phyloP scores from a whole-genome alignment of 1,140 invertebrate genomes.

The Pissodes strobi region DNA sequence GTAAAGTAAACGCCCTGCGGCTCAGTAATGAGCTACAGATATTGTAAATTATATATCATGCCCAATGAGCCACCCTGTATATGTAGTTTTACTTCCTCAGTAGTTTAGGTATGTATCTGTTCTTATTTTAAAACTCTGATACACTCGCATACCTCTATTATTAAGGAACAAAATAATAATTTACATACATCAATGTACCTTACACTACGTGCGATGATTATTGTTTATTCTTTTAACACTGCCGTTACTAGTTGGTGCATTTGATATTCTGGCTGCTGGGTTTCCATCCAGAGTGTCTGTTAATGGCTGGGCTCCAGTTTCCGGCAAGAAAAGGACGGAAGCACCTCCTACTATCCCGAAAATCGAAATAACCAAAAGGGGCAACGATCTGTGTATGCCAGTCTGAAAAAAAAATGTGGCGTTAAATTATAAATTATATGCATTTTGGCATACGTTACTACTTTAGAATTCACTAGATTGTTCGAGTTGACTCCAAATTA shows the following conservation, averaged over 20 bases:
- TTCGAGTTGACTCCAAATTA: too few species aligned
- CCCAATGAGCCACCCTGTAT: too few species aligned
- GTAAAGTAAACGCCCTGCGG: too few species aligned
- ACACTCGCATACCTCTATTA: not conserved
- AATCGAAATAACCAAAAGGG: conserved; percentile 65
- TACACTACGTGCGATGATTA: conserved; percentile 32
- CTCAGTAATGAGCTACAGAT: too few species aligned
- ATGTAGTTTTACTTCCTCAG: too few species aligned
- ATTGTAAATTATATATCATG: too few species aligned
- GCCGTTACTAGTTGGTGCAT: conserved; percentile 7
- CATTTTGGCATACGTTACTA: too few species aligned
- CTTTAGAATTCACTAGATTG: too few species aligned
- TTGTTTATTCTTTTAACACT: conserved; percentile 39
- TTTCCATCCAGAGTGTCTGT: conserved; percentile 47
- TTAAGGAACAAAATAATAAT: too few species aligned
- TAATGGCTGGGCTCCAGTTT: conserved; percentile 57
- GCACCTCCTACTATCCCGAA: conserved; percentile 65
- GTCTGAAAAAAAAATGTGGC: conserved; percentile 35
- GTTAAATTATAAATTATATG: too few species aligned
- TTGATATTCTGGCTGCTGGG: conserved; percentile 19
- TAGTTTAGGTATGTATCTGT: too few species aligned
- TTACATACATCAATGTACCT: not conserved
- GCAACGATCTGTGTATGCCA: conserved; percentile 60
- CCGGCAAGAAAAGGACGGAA: conserved; percentile 64
- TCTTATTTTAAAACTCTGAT: too few species aligned